These are phyloP conservation scores for Tupaia chinensis DNA, from an alignment of 2,113 vertebrate species.

Conservation along the genomic window DNA sequence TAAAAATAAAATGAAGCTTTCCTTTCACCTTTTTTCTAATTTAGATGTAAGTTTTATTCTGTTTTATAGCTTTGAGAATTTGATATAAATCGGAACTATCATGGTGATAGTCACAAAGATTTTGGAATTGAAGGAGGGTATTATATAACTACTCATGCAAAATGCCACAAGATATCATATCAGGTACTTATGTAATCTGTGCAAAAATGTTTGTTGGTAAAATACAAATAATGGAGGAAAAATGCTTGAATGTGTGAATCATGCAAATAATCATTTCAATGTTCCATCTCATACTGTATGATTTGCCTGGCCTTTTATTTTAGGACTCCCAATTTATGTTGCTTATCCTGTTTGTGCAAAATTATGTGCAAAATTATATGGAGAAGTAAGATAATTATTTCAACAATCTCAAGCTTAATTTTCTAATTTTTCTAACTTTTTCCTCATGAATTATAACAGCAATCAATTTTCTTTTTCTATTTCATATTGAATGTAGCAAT, in stretches of 20 bases:
- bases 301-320: background rate
- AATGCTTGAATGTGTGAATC: background rate
- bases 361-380: background rate
- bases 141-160: background rate
- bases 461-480: background rate
- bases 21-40: background rate
- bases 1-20: background rate
- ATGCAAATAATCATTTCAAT: background rate
- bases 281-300: background rate
- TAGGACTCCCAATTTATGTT: background rate
- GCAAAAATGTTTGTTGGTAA: slow-evolving; percentile 32
- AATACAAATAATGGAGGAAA: slow-evolving; percentile 17
- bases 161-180: background rate
- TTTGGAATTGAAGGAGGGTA: background rate
- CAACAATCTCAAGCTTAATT: background rate
- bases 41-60: background rate
- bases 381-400: background rate
- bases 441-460: background rate
- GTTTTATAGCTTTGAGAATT: background rate
- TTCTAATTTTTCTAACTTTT: background rate
- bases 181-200: slow-evolving; percentile 5
- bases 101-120: background rate
- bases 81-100: background rate
- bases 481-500: background rate
- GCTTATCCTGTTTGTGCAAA: background rate